Conservation (phyloP, 2,888 invertebrate genomes). For the Callyntrura guangdongensis region DNA sequence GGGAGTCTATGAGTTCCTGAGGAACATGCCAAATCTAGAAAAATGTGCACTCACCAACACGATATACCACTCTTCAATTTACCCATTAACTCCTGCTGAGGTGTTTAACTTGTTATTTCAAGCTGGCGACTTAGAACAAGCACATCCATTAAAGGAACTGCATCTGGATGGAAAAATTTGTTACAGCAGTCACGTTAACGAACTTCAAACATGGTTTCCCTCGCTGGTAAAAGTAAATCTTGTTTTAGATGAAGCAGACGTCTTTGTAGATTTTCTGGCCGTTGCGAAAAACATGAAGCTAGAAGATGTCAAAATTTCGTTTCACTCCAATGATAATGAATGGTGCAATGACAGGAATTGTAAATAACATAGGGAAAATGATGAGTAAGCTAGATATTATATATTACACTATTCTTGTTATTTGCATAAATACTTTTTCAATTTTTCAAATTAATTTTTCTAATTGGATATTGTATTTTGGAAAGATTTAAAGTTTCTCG, state of each 20-base stretch:
- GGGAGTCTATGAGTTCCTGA: constrained; percentile 54
- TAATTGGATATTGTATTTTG: not conserved
- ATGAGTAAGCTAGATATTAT: constrained; percentile 30
- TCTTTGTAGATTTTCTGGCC: constrained; percentile 34
- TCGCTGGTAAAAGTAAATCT: constrained; percentile 20
- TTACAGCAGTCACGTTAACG: constrained; percentile 14
- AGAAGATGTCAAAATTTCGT: constrained; percentile 47
- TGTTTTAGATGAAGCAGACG: constrained; percentile 43
- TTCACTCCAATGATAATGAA: constrained; percentile 39
- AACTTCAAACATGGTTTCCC: constrained; percentile 47
- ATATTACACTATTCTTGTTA: not conserved
- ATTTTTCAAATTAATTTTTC: not conserved
- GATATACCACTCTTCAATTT: constrained; percentile 47
- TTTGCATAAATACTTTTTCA: not conserved
- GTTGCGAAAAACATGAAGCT: not conserved
- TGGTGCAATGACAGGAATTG: constrained; percentile 43
- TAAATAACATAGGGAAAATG: constrained; percentile 6
- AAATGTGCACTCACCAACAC: constrained; percentile 30
- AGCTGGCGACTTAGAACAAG: not conserved
- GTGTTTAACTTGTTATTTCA: constrained; percentile 53
- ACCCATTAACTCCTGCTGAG: constrained; percentile 41
- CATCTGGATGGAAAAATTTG: constrained; percentile 48
- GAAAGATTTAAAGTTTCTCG: constrained; percentile 39
- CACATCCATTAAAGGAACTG: constrained; percentile 44
- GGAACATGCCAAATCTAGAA: constrained; percentile 47